These are phyloP conservation scores for Cheilosia scutellata DNA, from an alignment of 2,888 invertebrate genomes.

Conservation along the genomic window DNA sequence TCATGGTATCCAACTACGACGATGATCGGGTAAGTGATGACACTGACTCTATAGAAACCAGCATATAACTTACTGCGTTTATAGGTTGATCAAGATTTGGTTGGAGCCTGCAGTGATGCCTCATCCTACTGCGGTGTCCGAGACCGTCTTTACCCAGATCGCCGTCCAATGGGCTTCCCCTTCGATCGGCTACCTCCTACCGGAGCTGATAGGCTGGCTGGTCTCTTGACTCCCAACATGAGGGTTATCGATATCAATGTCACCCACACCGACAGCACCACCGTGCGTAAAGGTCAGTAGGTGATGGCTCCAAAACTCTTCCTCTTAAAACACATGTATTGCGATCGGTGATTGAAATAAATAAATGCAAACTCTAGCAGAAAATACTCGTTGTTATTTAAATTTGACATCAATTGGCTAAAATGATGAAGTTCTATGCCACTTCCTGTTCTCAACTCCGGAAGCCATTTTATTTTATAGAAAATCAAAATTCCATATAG, in stretches of 20 bases:
- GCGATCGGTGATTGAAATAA: slow-evolving; percentile 68
- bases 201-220: slow-evolving; percentile 85
- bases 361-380: slow-evolving; percentile 43
- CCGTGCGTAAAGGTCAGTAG: slow-evolving; percentile 54
- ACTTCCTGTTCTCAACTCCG: too few species aligned
- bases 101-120: slow-evolving; percentile 87
- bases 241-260: slow-evolving; percentile 85
- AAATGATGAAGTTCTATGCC: too few species aligned
- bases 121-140: slow-evolving; percentile 90
- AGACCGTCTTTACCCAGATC: slow-evolving; percentile 90
- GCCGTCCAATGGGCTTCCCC: slow-evolving; percentile 92
- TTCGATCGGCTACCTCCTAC: slow-evolving; percentile 88
- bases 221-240: slow-evolving; percentile 91
- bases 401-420: slow-evolving; percentile 6
- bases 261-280: slow-evolving; percentile 85
- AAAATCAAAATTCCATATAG: too few species aligned
- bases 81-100: slow-evolving; percentile 78
- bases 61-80: slow-evolving; percentile 84
- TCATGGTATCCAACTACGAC: slow-evolving; percentile 89
- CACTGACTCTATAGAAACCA: slow-evolving; percentile 60
- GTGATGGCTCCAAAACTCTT: slow-evolving; percentile 11
- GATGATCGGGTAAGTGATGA: slow-evolving; percentile 84
- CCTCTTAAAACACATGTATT: slow-evolving; percentile 6
- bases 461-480: too few species aligned
- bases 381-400: slow-evolving; percentile 34